phyloP scores from a whole-genome alignment of 1,140 invertebrate species.

The Pantala flavescens region DNA sequence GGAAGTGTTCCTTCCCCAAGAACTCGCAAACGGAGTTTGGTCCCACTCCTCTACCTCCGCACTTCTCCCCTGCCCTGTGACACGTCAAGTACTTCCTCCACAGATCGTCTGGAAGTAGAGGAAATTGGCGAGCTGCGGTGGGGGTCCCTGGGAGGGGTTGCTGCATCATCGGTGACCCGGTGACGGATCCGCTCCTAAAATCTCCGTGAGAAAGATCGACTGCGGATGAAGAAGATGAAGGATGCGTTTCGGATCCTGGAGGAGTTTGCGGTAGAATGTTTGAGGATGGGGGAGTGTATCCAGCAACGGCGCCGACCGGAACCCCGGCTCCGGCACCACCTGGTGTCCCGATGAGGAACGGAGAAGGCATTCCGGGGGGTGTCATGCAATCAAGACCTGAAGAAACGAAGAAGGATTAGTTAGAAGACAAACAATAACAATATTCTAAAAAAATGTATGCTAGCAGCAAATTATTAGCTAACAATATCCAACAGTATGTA shows the following conservation, averaged over 20 bases:
- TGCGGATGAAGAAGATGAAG: constrained; percentile 17
- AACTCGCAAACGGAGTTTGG: constrained; percentile 53
- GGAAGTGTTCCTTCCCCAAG: constrained; percentile 64
- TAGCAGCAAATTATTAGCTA: too few relatives aligned
- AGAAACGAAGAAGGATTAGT: neutral
- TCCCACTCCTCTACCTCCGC: constrained; percentile 45
- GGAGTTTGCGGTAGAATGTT: constrained; percentile 12
- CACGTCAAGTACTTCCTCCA: constrained; percentile 49
- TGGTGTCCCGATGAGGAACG: neutral
- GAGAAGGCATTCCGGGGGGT: neutral
- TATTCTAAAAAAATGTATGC: too few relatives aligned
- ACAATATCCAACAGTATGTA: too few relatives aligned
- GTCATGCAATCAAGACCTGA: neutral
- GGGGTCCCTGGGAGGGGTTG: constrained; percentile 24
- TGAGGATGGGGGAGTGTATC: neutral
- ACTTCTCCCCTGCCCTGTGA: constrained; percentile 42
- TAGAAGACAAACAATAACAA: too few relatives aligned
- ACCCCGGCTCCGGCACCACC: neutral
- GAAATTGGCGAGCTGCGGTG: constrained; percentile 26
- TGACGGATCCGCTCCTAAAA: constrained; percentile 36
- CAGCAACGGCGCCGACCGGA: neutral
- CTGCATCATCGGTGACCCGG: constrained; percentile 36
- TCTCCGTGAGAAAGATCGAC: constrained; percentile 35
- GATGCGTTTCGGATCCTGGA: constrained; percentile 13
- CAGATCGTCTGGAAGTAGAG: constrained; percentile 35